phyloP scores from a whole-genome alignment of 2,113 vertebrate species.

The Microtus ochrogaster region DNA sequence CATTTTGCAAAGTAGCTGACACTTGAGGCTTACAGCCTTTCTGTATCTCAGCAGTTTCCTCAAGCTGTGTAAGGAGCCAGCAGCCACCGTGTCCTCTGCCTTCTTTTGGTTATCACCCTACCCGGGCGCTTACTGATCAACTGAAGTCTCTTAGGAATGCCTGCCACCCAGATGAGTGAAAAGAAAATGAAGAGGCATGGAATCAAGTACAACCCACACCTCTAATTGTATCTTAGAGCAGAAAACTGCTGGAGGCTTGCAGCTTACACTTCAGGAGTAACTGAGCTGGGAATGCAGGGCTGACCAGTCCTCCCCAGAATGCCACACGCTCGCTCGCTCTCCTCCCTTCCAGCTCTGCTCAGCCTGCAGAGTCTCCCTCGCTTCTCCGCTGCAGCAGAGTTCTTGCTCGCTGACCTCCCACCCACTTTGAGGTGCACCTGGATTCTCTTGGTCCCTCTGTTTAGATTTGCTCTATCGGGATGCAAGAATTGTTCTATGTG shows the following conservation, averaged over 20 bases:
- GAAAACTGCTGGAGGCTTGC: neutral
- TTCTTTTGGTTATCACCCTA: neutral
- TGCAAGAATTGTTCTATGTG: neutral
- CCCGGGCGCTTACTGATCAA: neutral
- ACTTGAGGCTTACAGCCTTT: neutral
- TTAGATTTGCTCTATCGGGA: neutral
- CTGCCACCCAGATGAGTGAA: neutral
- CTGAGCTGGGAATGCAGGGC: neutral
- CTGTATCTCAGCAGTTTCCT: neutral
- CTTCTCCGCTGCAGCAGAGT: neutral
- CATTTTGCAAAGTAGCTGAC: neutral
- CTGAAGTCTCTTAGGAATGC: conserved; percentile 6
- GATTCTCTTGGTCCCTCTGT: neutral
- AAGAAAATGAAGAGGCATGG: neutral
- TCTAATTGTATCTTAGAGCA: neutral
- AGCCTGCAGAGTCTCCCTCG: no score
- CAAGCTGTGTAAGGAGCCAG: neutral
- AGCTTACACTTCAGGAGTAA: neutral
- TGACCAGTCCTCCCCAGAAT: neutral
- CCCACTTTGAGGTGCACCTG: accelerated
- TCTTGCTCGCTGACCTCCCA: neutral
- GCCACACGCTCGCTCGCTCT: no score
- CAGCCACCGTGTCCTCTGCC: neutral
- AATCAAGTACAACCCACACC: neutral
- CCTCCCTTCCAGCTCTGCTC: neutral